Evolutionary conservation across 2,797 vertebrate genomes (phyloP).

Genomic region (Sardinella longiceps): DNA sequence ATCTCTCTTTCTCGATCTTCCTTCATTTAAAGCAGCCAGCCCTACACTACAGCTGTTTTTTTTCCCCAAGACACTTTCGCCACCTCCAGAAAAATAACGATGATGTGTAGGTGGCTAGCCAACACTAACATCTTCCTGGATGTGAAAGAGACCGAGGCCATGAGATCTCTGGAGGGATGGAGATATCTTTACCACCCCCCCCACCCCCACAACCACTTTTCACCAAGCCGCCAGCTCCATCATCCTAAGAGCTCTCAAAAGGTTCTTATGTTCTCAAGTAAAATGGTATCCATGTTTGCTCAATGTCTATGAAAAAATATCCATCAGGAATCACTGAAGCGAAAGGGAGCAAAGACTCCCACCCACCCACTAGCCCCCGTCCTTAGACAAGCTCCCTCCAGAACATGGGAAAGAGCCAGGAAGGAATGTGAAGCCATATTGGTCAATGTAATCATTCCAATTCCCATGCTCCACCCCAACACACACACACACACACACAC

Average conservation of each 20-base stretch:
- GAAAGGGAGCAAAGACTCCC: not conserved
- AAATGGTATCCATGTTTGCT: not conserved
- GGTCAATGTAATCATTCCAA: constrained; percentile 15
- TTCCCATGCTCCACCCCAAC: not conserved
- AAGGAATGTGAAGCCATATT: constrained; percentile 10
- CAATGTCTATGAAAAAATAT: not conserved
- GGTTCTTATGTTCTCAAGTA: not conserved
- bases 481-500: not conserved
- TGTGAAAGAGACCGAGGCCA: not conserved
- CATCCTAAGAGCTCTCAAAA: not conserved
- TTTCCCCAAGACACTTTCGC: not conserved
- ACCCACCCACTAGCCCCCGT: not conserved
- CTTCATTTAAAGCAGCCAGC: constrained; percentile 16
- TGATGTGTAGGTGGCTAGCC: not conserved
- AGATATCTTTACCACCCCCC: not conserved
- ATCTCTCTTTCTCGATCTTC: constrained; percentile 28
- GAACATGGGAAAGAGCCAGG: constrained; percentile 18
- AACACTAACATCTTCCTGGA: not conserved
- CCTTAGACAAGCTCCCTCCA: not conserved
- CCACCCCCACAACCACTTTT: not conserved
- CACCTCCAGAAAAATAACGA: not conserved
- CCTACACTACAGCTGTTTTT: too few species aligned
- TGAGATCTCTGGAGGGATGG: not conserved
- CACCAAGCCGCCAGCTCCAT: not conserved
- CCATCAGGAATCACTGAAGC: not conserved